These are phyloP conservation scores for Leucopternis melanops DNA, from an alignment of 2,113 vertebrate genomes.

Conservation along the genomic window DNA sequence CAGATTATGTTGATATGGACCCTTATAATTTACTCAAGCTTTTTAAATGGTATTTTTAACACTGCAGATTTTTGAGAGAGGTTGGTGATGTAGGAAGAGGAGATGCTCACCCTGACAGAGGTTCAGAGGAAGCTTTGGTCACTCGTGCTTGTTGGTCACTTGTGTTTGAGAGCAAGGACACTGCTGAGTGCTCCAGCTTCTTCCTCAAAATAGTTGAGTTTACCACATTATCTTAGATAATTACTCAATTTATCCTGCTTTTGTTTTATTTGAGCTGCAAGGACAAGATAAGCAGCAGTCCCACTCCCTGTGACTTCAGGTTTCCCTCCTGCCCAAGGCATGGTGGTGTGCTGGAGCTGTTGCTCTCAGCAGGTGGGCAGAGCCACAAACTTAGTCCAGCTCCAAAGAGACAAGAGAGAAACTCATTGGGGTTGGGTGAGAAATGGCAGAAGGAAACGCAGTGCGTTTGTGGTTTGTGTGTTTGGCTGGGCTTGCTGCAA, in stretches of 20 bases:
- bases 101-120: not conserved
- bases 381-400: not conserved
- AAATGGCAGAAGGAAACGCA: not conserved
- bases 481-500: not conserved
- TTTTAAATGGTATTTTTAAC: not conserved
- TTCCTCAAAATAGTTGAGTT: not conserved
- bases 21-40: not conserved
- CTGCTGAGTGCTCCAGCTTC: not conserved
- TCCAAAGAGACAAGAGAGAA: not conserved
- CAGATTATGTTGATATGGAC: not conserved
- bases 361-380: accelerated
- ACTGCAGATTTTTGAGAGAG: not conserved
- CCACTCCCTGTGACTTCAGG: not conserved
- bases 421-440: accelerated
- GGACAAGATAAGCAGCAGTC: not conserved
- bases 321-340: not conserved
- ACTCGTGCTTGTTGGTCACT: not conserved
- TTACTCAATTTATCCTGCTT: not conserved
- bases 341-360: not conserved
- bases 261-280: not conserved
- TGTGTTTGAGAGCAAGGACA: not conserved
- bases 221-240: not conserved
- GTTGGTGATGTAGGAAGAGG: not conserved
- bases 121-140: not conserved
- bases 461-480: accelerated